Evolutionary conservation across 2,113 vertebrate genomes (phyloP).

Genomic region (Girardinichthys multiradiatus): DNA sequence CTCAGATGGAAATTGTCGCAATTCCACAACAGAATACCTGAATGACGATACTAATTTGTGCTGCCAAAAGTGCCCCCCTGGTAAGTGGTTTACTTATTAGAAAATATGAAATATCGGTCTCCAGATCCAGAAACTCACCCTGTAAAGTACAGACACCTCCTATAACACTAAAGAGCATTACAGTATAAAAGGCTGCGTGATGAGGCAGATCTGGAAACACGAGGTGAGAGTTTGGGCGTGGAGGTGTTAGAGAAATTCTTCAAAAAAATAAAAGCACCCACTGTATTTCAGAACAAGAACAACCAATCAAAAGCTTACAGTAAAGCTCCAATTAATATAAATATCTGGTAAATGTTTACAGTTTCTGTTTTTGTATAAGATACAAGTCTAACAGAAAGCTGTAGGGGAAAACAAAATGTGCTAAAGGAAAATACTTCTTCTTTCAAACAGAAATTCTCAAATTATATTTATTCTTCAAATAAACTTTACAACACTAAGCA

Average conservation of each 20-base stretch:
- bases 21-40: conserved; percentile 45
- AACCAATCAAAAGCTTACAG: not conserved
- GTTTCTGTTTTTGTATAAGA: too few relatives aligned
- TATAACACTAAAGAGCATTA: not conserved
- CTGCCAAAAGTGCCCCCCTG: conserved; percentile 76
- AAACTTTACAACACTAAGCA: too few relatives aligned
- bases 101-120: not conserved
- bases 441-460: too few relatives aligned
- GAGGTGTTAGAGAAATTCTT: conserved; percentile 24
- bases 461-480: too few relatives aligned
- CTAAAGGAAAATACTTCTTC: too few relatives aligned
- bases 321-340: too few relatives aligned
- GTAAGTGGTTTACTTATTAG: conserved; percentile 51
- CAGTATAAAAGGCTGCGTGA: not conserved
- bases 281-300: not conserved
- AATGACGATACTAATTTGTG: conserved; percentile 14
- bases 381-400: too few relatives aligned
- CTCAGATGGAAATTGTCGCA: conserved; percentile 9
- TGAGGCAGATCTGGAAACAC: not conserved
- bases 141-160: not conserved
- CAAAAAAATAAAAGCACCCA: not conserved
- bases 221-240: conserved; percentile 6
- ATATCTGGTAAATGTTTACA: too few relatives aligned
- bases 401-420: too few relatives aligned
- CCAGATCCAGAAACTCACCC: not conserved